These are phyloP conservation scores for Hylaeus anthracinus DNA, from an alignment of 1,140 invertebrate species.

Conservation along the genomic window DNA sequence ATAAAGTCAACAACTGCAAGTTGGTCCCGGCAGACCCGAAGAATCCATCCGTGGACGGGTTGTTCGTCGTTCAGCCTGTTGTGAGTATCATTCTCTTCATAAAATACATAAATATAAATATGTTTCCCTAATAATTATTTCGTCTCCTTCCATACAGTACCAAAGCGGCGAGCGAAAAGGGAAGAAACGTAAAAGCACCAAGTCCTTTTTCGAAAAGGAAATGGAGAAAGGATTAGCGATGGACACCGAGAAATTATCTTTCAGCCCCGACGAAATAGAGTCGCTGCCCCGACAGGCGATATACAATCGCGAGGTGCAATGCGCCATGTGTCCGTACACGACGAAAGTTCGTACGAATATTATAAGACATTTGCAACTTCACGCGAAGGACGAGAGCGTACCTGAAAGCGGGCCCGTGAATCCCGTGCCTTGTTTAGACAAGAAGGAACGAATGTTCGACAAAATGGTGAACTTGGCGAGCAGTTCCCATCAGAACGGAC, in stretches of 20 bases:
- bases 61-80: conserved; percentile 81
- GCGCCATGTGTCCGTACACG: conserved; percentile 85
- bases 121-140: not conserved
- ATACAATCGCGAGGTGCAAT: conserved; percentile 84
- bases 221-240: conserved; percentile 43
- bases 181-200: conserved; percentile 63
- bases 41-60: conserved; percentile 81
- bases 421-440: conserved; percentile 89
- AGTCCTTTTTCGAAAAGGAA: conserved; percentile 57
- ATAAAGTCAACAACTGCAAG: conserved; percentile 77
- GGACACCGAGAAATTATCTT: conserved; percentile 77
- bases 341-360: conserved; percentile 90
- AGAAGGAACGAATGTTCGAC: conserved; percentile 90
- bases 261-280: conserved; percentile 84
- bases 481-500: conserved; percentile 84
- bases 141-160: conserved; percentile 23
- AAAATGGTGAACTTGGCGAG: conserved; percentile 91
- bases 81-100: conserved; percentile 59
- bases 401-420: conserved; percentile 86
- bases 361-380: conserved; percentile 86
- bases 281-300: conserved; percentile 85
- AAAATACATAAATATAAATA: not conserved
- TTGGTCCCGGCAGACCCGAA: conserved; percentile 80
- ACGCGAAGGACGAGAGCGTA: conserved; percentile 83
- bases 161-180: conserved; percentile 54